Conservation (phyloP, 2,113 vertebrate genomes). For the Odontophorus gujanensis region DNA sequence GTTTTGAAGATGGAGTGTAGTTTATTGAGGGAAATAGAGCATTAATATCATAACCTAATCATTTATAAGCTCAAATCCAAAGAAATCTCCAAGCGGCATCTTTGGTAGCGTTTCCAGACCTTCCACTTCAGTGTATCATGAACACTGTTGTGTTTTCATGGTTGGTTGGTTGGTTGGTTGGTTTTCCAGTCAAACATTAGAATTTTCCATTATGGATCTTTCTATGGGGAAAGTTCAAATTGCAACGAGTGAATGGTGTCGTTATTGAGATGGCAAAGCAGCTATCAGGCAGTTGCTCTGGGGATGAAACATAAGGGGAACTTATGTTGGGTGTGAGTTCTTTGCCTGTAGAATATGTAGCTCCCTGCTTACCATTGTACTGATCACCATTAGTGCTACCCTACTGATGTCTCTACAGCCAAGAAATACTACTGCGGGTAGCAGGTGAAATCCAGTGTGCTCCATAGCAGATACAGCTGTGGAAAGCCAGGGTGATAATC, state of each 20-base stretch:
- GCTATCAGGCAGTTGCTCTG: background rate
- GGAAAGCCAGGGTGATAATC: background rate
- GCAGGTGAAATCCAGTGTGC: background rate
- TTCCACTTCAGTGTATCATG: background rate
- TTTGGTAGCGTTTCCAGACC: background rate
- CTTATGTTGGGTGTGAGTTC: background rate
- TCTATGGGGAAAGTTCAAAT: background rate
- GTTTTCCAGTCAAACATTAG: background rate
- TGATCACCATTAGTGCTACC: background rate
- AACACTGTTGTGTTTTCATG: background rate
- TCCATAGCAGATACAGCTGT: background rate
- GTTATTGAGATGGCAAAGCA: background rate
- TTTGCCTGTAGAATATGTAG: background rate
- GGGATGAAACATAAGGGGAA: background rate
- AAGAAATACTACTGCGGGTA: background rate
- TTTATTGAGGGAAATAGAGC: background rate
- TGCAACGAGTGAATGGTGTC: background rate
- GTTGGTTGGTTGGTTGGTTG: too few species aligned
- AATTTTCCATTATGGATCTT: background rate
- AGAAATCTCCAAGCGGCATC: background rate
- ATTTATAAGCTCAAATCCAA: background rate
- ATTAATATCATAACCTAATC: background rate
- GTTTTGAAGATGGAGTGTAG: rapidly evolving
- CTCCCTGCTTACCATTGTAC: background rate
- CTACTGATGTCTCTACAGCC: background rate